Conservation (phyloP, 1,140 invertebrate species). For the Asbolus verrucosus region DNA sequence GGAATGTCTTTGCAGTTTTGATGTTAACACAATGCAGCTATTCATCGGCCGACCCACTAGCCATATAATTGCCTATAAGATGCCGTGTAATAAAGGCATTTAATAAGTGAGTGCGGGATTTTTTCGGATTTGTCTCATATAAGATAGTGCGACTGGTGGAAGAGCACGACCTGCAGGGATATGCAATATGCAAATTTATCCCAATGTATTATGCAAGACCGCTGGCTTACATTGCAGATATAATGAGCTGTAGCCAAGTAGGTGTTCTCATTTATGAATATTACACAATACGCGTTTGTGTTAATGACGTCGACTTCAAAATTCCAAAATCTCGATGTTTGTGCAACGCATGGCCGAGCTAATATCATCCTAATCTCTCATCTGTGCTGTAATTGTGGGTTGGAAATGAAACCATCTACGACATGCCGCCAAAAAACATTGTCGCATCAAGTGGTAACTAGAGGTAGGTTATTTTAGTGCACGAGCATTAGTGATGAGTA, state of each 20-base stretch:
- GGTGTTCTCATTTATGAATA: slow-evolving; percentile 43
- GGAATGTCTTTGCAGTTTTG: too few species aligned
- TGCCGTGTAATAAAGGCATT: slow-evolving; percentile 5
- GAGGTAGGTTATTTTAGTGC: too few species aligned
- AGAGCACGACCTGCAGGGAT: slow-evolving; percentile 36
- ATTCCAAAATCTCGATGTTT: too few species aligned
- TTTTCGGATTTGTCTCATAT: slow-evolving; percentile 10
- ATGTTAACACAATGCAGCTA: background rate
- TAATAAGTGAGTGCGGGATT: background rate
- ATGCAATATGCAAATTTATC: slow-evolving; percentile 42
- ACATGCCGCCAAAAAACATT: too few species aligned
- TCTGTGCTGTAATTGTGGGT: too few species aligned
- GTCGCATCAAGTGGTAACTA: too few species aligned
- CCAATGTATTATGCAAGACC: slow-evolving; percentile 42
- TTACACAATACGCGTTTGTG: slow-evolving; percentile 11
- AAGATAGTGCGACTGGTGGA: slow-evolving; percentile 16
- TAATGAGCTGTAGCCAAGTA: slow-evolving; percentile 43
- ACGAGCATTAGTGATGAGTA: too few species aligned
- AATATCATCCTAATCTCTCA: too few species aligned
- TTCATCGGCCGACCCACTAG: slow-evolving; percentile 8
- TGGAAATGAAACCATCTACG: too few species aligned
- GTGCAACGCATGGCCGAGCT: too few species aligned
- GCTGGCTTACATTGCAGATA: slow-evolving; percentile 41
- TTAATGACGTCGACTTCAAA: too few species aligned
- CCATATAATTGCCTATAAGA: slow-evolving; percentile 9